Percentiles rank a stretch among this genome's conserved stretches.
Conservation (phyloP, 2,113 vertebrate genomes). For the Alethe castanea region DNA sequence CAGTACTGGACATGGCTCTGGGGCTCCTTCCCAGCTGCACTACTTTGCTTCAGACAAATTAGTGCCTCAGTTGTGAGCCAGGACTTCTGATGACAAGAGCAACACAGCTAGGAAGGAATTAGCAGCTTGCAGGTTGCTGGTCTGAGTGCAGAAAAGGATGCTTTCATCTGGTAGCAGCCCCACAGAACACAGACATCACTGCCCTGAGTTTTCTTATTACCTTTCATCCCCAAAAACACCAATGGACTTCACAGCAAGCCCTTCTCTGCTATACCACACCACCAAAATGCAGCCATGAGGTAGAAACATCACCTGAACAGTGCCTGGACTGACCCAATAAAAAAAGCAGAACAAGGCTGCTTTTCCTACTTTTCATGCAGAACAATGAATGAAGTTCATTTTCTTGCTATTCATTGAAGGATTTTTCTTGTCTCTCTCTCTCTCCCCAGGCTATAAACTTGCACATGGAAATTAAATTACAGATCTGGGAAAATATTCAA, state of each 20-base stretch:
- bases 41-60: background rate
- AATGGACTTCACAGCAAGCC: background rate
- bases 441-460: constrained; percentile 4
- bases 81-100: background rate
- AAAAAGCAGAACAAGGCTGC: background rate
- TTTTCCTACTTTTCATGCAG: background rate
- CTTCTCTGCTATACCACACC: background rate
- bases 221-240: background rate
- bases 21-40: background rate
- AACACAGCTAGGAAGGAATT: background rate
- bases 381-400: background rate
- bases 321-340: background rate
- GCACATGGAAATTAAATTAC: constrained; percentile 2
- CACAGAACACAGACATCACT: background rate
- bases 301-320: background rate
- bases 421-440: background rate
- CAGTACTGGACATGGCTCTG: background rate
- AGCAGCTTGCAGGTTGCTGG: background rate
- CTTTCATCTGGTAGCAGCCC: background rate
- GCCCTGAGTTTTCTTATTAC: background rate
- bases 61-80: background rate
- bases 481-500: constrained; percentile 28
- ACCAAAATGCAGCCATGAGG: background rate
- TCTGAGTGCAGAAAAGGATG: background rate
- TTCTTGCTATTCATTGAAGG: background rate